Base-by-base conservation (phyloP, 2,888 invertebrate species). In the Andrena bucephala region DNA sequence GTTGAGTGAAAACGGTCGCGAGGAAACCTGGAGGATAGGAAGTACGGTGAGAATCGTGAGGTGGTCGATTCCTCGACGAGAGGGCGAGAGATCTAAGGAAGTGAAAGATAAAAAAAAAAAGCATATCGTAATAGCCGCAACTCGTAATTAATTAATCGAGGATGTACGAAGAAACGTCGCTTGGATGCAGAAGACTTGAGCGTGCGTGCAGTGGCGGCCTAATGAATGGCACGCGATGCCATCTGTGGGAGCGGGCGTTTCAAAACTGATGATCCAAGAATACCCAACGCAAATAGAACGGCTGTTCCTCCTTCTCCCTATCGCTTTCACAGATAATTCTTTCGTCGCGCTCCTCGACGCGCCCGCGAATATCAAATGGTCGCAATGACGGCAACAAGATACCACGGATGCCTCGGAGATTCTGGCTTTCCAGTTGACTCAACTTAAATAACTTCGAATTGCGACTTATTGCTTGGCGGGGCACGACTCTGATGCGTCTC, bases 151-250 rank as follows among this genome's bases (percentile, higher is more conserved):
- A 82, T 42, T 83, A 80, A 83, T 84, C 71, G 77, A 29, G 29
- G 70, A 77, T 83, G 74, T 73, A 67, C 42, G 77, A 65, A 65
- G 70, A 73, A 60, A 77, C 69, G 29, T n/a, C 6, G 59, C 20
- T 48, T 5, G n/a, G 42, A 16, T 72, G 50, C 27, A 5, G 33
- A 36, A 29, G 36, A 8, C 57, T 4, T 8, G 36, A 29, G 60
- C 8, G 57, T 33, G 42, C 52, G 63, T 20, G 57, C 6, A 27
- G 10, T 42, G 59, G 60, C 36, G 27, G 57, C 27, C 74, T 79
- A 75, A 85, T 76, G 85, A 85, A 85, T 83, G 82, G 74, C 85
- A 67, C 85, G 80, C 80, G 81, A 81, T 81, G 60, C 68, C 68
- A 69, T 65, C 71, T 36, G 66, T 7, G 48, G 13, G 63, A 68